These are phyloP conservation scores for Galleria mellonella DNA, from an alignment of 1,140 invertebrate genomes.

Conservation along the genomic window DNA sequence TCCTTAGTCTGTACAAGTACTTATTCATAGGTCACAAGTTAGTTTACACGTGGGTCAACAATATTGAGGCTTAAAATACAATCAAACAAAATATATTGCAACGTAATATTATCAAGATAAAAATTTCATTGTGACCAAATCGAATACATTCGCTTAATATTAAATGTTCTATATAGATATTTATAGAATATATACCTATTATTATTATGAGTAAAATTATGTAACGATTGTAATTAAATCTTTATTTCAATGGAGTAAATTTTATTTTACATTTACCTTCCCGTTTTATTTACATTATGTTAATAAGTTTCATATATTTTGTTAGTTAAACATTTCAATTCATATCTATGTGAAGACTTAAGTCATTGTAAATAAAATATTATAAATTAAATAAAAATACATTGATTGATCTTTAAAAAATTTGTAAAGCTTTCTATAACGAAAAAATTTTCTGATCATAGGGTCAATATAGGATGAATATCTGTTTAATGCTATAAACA, in stretches of 20 bases:
- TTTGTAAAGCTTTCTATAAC: too few relatives aligned
- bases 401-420: too few relatives aligned
- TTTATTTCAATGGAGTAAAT: slow-evolving; percentile 57
- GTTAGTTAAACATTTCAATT: too few relatives aligned
- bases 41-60: slow-evolving; percentile 6
- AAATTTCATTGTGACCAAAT: slow-evolving; percentile 64
- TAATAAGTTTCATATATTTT: too few relatives aligned
- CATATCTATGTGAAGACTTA: too few relatives aligned
- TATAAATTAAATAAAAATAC: too few relatives aligned
- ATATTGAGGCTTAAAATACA: slow-evolving; percentile 35
- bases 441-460: too few relatives aligned
- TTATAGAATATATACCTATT: slow-evolving; percentile 71
- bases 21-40: slow-evolving; percentile 12
- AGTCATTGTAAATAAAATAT: too few relatives aligned
- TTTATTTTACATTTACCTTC: slow-evolving; percentile 29
- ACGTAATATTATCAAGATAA: slow-evolving; percentile 13
- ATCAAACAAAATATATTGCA: slow-evolving; percentile 11
- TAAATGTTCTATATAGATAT: slow-evolving; percentile 72
- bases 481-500: too few relatives aligned
- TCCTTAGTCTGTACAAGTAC: slow-evolving; percentile 3
- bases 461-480: too few relatives aligned
- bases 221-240: slow-evolving; percentile 73
- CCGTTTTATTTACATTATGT: not conserved
- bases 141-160: slow-evolving; percentile 70
- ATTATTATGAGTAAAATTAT: slow-evolving; percentile 68